Evolutionary conservation across 2,797 vertebrate species (phyloP), one percentile per base, ranked within the genome.

Genomic region (Acanthornis magna): DNA sequence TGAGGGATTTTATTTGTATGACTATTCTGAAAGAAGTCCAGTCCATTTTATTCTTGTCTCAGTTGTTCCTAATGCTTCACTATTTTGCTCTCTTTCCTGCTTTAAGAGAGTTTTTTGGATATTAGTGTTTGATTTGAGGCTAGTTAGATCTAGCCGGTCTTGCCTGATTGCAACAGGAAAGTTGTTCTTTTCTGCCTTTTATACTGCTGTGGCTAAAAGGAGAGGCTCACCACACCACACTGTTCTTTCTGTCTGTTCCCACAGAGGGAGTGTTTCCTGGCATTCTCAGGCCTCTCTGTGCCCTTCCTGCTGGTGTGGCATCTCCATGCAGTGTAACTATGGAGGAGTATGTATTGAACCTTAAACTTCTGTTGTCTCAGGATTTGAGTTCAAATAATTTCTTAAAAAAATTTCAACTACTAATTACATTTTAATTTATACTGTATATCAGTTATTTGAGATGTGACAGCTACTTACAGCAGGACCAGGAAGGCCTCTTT

Each of bases 401-500:
- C 13, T 67, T 71, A 53, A 42, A 58, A 81, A 45, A 38, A 10
- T 32, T 38, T 27, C n/a, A 77, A 40, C 27, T 87, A 27, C 43
- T 1, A 93, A 77, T 61, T 38, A n/a, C 50, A 67, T 89, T 19
- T 66, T 62, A 29, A 25, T 48, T 90, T 66, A 29, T 43, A 47
- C 18, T 66, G 5, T 79, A 3, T 34, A 43, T 68, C 43, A 89
- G 62, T 58, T 65, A 79, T 74, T 89, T 85, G 47, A 79, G 54
- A 91, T 96, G 86, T 74, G 29, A 38, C 53, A 72, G 32, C 48
- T 96, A 98, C 99, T 99, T 97, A 99, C 99, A 88, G 97, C 92
- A 91, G 98, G 97, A 62, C 99, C 99, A 12, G 96, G 97, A 65
- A 97, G 94, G 91, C 98, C 99, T 96, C 97, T 98, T 97, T 99